A percentile compares a stretch with the other conserved stretches of the same genome.
Conservation (phyloP, 2,113 vertebrate genomes). For the Peromyscus maniculatus region DNA sequence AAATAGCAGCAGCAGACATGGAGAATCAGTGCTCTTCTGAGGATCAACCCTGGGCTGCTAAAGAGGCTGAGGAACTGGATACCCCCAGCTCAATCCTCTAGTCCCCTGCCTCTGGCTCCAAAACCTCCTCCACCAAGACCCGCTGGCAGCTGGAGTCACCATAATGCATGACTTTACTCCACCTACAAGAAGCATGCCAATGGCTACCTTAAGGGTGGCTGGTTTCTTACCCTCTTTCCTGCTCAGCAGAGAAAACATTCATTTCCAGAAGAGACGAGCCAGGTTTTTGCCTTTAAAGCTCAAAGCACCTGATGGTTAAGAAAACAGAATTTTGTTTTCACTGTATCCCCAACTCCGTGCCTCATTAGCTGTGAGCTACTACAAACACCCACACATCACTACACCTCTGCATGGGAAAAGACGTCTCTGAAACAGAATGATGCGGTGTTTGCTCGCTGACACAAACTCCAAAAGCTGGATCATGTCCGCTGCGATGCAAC, state of each 20-base stretch:
- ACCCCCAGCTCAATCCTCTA: not conserved
- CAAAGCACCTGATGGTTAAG: slow-evolving; percentile 5
- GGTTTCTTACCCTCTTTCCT: not conserved
- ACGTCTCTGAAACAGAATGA: not conserved
- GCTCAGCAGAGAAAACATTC: not conserved
- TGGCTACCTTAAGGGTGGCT: not conserved
- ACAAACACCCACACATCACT: not conserved
- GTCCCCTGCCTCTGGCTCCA: not conserved
- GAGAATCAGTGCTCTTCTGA: slow-evolving; percentile 30
- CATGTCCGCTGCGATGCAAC: not conserved
- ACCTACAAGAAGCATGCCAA: not conserved
- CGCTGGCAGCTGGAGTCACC: not conserved
- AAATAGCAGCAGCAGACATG: slow-evolving; percentile 38
- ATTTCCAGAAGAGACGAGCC: not conserved
- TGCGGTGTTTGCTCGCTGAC: not conserved
- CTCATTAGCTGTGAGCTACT: not conserved
- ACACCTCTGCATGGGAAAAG: not conserved
- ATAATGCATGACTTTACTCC: not conserved
- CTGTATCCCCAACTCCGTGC: not conserved
- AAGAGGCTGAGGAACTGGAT: not conserved
- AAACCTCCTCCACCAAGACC: not conserved
- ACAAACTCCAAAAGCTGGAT: not conserved
- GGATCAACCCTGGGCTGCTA: not conserved
- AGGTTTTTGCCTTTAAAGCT: not conserved
- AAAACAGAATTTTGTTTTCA: not conserved